phyloP scores from a whole-genome alignment of 2,113 vertebrate genomes.

The Campylorhamphus procurvoides region DNA sequence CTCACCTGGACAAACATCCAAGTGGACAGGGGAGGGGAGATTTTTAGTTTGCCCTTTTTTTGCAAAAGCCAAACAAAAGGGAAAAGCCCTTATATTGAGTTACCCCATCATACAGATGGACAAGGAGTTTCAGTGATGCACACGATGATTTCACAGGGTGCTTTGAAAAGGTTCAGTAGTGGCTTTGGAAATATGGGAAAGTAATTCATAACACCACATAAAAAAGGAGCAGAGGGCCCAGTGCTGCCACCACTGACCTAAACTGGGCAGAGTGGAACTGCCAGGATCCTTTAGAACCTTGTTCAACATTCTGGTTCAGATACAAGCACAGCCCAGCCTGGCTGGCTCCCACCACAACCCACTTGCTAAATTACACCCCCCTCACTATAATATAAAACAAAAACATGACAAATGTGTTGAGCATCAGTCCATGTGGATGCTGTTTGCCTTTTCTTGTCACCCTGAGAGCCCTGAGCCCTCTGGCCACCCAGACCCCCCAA shows the following conservation, averaged over 20 bases:
- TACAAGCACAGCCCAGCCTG: not conserved
- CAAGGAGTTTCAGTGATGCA: slow-evolving; percentile 4
- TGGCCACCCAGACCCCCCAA: not conserved
- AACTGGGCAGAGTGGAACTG: not conserved
- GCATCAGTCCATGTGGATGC: not conserved
- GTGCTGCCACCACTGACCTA: not conserved
- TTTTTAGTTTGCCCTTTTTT: not conserved
- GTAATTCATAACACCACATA: slow-evolving; percentile 6
- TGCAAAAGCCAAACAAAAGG: slow-evolving; percentile 6
- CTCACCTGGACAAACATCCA: slow-evolving; percentile 2
- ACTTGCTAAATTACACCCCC: not conserved
- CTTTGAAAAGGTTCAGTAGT: slow-evolving; percentile 13
- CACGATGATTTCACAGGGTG: not conserved
- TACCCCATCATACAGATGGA: not conserved
- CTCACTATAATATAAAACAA: not conserved
- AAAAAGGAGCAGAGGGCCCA: slow-evolving; percentile 19
- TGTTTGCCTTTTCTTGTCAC: not conserved
- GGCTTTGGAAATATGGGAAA: slow-evolving; percentile 42
- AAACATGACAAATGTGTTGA: not conserved
- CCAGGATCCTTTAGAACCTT: not conserved
- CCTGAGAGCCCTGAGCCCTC: not conserved
- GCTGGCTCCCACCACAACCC: not conserved
- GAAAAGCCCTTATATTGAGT: not conserved
- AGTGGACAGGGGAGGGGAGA: not conserved
- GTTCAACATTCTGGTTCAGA: not conserved